Evolutionary conservation across 2,888 invertebrate species (phyloP).

Genomic region (Hydraecia micacea): DNA sequence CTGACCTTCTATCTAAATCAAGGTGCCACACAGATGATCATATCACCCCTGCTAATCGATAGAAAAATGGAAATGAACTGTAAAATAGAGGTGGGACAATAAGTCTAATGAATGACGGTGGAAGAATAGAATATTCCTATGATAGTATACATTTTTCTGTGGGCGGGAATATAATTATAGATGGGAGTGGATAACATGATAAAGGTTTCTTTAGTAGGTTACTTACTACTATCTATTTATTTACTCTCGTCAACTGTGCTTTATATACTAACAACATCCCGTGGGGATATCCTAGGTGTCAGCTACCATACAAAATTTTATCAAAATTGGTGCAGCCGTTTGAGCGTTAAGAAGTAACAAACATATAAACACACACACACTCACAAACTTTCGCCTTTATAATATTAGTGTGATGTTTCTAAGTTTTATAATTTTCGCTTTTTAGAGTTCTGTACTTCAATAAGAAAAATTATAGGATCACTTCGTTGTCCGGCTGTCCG

Average conservation of each 20-base stretch:
- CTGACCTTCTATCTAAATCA: conserved; percentile 53
- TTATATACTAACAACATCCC: background rate
- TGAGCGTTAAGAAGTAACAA: too few relatives aligned
- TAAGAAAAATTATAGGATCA: background rate
- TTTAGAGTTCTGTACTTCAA: background rate
- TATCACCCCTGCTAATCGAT: conserved; percentile 37
- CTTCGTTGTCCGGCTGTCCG: background rate
- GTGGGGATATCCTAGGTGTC: too few relatives aligned
- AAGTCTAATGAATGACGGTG: background rate
- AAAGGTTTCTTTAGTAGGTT: background rate
- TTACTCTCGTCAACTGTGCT: background rate
- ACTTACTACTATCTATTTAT: background rate
- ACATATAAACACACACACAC: too few relatives aligned
- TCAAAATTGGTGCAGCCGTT: too few relatives aligned
- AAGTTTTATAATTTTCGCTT: background rate
- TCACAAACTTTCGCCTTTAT: too few relatives aligned
- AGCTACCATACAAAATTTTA: too few relatives aligned
- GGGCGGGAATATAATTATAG: background rate
- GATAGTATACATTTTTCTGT: background rate
- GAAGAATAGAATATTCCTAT: conserved; percentile 15
- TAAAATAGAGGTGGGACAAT: conserved; percentile 23
- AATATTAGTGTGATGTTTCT: too few relatives aligned
- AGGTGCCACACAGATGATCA: conserved; percentile 34
- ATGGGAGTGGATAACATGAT: background rate
- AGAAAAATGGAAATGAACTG: conserved; percentile 34